phyloP scores from a whole-genome alignment of 2,888 invertebrate genomes.

The Steromphala cineraria region DNA sequence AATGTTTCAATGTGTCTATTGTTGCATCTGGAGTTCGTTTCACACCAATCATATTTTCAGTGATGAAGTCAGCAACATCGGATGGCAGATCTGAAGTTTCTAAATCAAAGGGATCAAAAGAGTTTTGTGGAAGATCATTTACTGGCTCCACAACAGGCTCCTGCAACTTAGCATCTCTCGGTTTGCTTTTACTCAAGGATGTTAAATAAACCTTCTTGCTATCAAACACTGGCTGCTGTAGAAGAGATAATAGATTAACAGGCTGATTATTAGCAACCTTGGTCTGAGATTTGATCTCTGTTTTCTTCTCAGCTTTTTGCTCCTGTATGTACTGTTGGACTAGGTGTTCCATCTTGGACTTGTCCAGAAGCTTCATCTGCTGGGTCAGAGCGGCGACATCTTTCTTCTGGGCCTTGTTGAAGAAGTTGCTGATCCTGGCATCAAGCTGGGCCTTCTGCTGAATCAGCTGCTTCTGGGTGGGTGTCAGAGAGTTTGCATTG shows the following conservation, averaged over 20 bases:
- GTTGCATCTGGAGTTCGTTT: conserved; percentile 26
- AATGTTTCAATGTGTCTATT: neutral
- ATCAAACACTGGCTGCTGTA: conserved; percentile 25
- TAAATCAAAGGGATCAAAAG: neutral
- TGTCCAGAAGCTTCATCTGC: neutral
- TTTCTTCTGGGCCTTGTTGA: conserved; percentile 36
- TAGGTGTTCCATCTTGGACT: neutral
- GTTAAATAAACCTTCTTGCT: neutral
- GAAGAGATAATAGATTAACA: conserved; percentile 27
- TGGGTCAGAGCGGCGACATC: neutral
- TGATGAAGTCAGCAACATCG: conserved; percentile 67
- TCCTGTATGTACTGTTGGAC: neutral
- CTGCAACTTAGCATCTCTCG: neutral
- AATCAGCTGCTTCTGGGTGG: conserved; percentile 51
- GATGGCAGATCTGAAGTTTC: conserved; percentile 56
- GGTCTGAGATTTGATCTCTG: neutral
- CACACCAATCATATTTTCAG: conserved; percentile 39
- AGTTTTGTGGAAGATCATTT: neutral
- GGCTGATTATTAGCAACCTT: conserved; percentile 7
- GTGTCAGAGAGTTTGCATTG: conserved; percentile 44
- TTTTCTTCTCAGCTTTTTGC: neutral
- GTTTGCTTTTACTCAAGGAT: neutral
- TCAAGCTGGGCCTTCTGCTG: conserved; percentile 53
- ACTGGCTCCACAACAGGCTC: neutral
- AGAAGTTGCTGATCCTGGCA: conserved; percentile 47